Base-by-base conservation (phyloP, 2,113 vertebrate genomes). In the Mormyrus lacerda region DNA sequence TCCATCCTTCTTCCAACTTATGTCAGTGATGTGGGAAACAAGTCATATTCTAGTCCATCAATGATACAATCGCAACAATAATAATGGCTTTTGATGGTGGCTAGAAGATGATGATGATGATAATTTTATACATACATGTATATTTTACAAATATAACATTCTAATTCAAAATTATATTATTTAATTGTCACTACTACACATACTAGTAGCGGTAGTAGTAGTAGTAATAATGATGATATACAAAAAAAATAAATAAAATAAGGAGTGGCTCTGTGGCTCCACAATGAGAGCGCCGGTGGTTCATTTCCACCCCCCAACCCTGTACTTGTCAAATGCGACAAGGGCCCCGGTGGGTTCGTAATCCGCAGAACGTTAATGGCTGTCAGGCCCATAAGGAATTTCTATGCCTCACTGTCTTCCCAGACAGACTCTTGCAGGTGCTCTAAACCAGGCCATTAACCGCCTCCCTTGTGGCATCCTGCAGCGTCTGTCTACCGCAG, bases 381-480 rank as follows among this genome's bases (percentile, higher is more conserved):
- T 88, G 87, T 88, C 87, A 73, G 61, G 53, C 53, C 35, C 55
- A 47, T n/a, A 24, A 55, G 87, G 87, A 53, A 45, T 88, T 58
- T 88, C 55, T 73, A 35, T 73, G 61, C 42, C 35, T 15, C 35
- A 48, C 87, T 88, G 87, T 88, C 87, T 73, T 53, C 11, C 4
- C 87, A 73, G 58, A 31, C 53, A 35, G 55, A 45, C 87, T 73
- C 61, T 76, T 42, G 87, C 55, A 88, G 87, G 21, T 73, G 58
- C 61, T 65, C 35, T 42, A 88, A 88, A 88, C 69, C 87, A 88
- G 61, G 50, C 61, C 87, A 88, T 88, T 88, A 88, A 48, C 19
- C 44, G 58, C 58, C 51, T 65, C 87, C 87, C 61, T 15, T 58
- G 87, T 73, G 55, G 87, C 58, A 27, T 10, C 87, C 61, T 19